A percentile compares a stretch with the other conserved stretches of the same genome.
These are phyloP conservation scores for Scolopax mira DNA, from an alignment of 2,113 vertebrate species.

Conservation along the genomic window DNA sequence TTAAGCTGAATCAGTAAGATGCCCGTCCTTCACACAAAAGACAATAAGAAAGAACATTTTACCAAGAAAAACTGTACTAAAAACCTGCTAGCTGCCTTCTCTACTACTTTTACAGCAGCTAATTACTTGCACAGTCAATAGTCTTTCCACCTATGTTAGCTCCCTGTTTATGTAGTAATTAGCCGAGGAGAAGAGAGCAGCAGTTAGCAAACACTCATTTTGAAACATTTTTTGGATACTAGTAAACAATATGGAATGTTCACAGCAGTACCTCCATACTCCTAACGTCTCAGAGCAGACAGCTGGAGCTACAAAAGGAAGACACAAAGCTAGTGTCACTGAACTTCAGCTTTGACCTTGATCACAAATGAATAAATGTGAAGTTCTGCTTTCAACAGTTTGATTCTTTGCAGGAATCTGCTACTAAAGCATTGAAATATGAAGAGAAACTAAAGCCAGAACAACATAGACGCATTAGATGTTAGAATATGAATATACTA, in stretches of 20 bases:
- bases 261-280: not conserved
- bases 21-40: not conserved
- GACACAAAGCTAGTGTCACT: not conserved
- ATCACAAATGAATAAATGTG: not conserved
- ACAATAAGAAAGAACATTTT: not conserved
- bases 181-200: not conserved
- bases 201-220: not conserved
- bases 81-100: not conserved
- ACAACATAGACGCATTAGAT: not conserved
- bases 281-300: accelerated
- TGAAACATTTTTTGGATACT: not conserved
- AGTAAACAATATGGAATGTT: not conserved
- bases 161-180: not conserved
- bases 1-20: not conserved
- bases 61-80: not conserved
- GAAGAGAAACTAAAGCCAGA: not conserved
- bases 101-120: not conserved
- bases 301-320: not conserved
- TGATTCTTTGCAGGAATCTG: not conserved
- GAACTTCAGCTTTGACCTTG: not conserved
- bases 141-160: not conserved
- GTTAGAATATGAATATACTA: not conserved
- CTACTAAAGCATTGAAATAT: not conserved
- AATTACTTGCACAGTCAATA: not conserved
- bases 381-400: not conserved